Evolutionary conservation across 2,113 vertebrate species (phyloP).

Genomic region (Drymodes brunneopygia): DNA sequence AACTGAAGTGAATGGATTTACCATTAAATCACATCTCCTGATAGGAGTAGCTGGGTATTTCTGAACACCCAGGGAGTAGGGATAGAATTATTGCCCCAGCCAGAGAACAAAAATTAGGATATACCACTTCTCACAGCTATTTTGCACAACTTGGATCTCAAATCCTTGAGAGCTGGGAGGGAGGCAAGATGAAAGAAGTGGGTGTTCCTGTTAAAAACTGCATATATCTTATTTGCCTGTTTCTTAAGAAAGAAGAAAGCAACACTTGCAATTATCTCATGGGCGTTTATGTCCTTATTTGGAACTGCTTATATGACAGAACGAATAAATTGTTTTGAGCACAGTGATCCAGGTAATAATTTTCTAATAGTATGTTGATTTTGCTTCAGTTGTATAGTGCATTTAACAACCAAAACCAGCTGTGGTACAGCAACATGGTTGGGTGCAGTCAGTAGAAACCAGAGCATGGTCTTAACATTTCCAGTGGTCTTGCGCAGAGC

Average conservation of each 20-base stretch:
- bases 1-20: neutral
- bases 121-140: neutral
- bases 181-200: neutral
- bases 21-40: neutral
- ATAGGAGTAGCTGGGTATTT: neutral
- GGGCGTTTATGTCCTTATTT: neutral
- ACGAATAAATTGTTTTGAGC: constrained; percentile 44
- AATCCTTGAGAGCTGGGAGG: neutral
- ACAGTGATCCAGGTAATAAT: neutral
- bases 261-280: neutral
- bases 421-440: neutral
- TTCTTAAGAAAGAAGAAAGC: constrained; percentile 3
- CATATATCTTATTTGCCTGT: neutral
- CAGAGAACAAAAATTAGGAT: neutral
- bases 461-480: neutral
- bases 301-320: constrained; percentile 25
- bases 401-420: neutral
- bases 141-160: neutral
- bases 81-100: neutral
- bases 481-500: neutral
- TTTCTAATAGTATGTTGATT: neutral
- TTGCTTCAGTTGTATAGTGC: neutral
- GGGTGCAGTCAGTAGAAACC: neutral
- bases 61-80: neutral
- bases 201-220: neutral